Base-by-base conservation (phyloP, 2,113 vertebrate species). In the Cyprinodon variegatus region DNA sequence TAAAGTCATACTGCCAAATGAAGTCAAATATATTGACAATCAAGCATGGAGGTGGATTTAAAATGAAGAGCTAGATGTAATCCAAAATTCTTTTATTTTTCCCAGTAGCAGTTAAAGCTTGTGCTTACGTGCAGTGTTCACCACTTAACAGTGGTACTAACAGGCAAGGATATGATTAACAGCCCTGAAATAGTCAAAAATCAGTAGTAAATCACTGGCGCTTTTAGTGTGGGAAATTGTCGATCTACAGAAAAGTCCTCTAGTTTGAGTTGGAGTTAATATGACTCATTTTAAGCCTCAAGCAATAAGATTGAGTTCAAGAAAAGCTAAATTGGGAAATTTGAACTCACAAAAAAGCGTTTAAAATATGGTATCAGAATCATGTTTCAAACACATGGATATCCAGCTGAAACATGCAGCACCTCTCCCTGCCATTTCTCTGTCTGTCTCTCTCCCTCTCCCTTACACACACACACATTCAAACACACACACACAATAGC, bases 341-440 rank as follows among this genome's bases (percentile, higher is more conserved):
- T 36, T n/a, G 10, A 65, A 61, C 15, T 65, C 39, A n/a, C 20
- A 12, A 4, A n/a, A 79, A 36, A 79, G 38, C 50, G 37, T 70
- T 37, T 14, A 45, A 29, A 29, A 29, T 53, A 1, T 17, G 61
- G 70, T 59, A 48, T 65, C 68, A 37, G 70, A 40, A 74, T 74
- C 63, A 74, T 79, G 40, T 63, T 75, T 70, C 70, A 75, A 72
- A 79, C 73, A 73, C 41, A 11, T 20, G 65, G 63, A 64, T n/a
- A 68, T 68, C 68, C 0, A 3, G 9, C 64, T 64, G 61, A 74
- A 29, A 60, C 59, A 66, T 67, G 4, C 76, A 13, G 45, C 14
- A 48, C 8, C 36, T 36, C 43, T 17, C 57, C 37, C 61, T 40
- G 70, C 36, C n/a, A 36, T 45, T 12, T 57, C 15, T 76, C 64